Evolutionary conservation across 2,888 invertebrate genomes (phyloP).

Genomic region (Drosophila merina): DNA sequence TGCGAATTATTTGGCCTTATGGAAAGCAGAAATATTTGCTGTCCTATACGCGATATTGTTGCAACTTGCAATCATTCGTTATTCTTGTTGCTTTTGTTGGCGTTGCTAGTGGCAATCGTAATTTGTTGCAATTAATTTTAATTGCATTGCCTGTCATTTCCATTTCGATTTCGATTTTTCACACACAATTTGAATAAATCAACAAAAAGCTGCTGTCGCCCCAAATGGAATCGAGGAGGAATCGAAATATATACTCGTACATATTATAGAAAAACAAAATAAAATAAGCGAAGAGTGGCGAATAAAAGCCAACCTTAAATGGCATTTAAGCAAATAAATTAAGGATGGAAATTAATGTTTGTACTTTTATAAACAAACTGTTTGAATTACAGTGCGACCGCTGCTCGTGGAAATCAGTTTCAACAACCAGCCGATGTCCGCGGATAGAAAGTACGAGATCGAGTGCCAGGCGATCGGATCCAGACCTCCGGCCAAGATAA

Average conservation of each 20-base stretch:
- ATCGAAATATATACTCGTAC: background rate
- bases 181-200: slow-evolving; percentile 76
- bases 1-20: slow-evolving; percentile 11
- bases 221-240: slow-evolving; percentile 14
- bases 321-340: slow-evolving; percentile 71
- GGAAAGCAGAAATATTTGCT: slow-evolving; percentile 17
- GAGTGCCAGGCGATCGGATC: slow-evolving; percentile 93
- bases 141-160: slow-evolving; percentile 66
- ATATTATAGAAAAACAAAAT: slow-evolving; percentile 20
- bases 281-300: background rate
- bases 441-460: slow-evolving; percentile 91
- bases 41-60: slow-evolving; percentile 30
- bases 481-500: slow-evolving; percentile 92
- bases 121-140: slow-evolving; percentile 76
- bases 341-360: slow-evolving; percentile 65
- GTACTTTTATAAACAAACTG: slow-evolving; percentile 33
- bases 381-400: slow-evolving; percentile 88
- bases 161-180: slow-evolving; percentile 71
- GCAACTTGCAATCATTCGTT: slow-evolving; percentile 24
- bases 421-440: slow-evolving; percentile 92
- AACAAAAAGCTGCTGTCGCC: slow-evolving; percentile 52
- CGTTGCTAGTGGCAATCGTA: slow-evolving; percentile 53
- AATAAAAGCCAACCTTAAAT: slow-evolving; percentile 46
- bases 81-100: slow-evolving; percentile 15
- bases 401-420: slow-evolving; percentile 91